Conservation (phyloP, 2,797 vertebrate genomes). For the Aplochiton taeniatus region DNA sequence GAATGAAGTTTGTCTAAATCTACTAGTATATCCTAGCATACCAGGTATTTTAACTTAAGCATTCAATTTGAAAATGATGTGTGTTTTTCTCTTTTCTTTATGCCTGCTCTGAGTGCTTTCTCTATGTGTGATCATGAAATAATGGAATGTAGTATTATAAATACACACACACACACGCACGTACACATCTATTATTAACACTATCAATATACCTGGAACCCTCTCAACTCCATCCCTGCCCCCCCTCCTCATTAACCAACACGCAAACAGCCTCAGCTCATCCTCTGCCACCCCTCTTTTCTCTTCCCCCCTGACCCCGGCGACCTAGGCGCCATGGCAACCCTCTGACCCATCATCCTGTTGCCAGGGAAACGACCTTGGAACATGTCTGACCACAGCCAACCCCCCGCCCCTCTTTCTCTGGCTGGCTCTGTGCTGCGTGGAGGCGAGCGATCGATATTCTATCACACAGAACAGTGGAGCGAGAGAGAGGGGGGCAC, state of each 20-base stretch:
- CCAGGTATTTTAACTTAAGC: too few relatives aligned
- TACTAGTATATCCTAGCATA: too few relatives aligned
- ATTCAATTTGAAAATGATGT: too few relatives aligned
- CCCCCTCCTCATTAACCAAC: constrained; percentile 43
- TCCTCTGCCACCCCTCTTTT: constrained; percentile 47
- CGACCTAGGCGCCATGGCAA: constrained; percentile 81
- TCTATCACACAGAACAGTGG: constrained; percentile 86
- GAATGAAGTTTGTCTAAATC: too few relatives aligned
- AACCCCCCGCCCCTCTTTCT: constrained; percentile 31
- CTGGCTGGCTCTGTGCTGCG: constrained; percentile 61
- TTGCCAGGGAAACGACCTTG: constrained; percentile 84
- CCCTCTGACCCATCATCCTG: constrained; percentile 77
- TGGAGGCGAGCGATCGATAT: constrained; percentile 82
- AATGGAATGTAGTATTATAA: too few relatives aligned
- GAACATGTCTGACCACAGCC: constrained; percentile 78
- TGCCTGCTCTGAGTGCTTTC: too few relatives aligned
- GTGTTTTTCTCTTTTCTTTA: too few relatives aligned
- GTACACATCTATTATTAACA: constrained; percentile 68
- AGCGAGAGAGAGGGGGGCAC: constrained; percentile 79
- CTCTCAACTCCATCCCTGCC: constrained; percentile 9
- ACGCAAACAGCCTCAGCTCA: constrained; percentile 48
- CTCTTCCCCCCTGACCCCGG: constrained; percentile 71
- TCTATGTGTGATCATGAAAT: background rate
- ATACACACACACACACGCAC: constrained; percentile 24
- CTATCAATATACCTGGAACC: constrained; percentile 58